Conservation (phyloP, 64 coral and sea anemone species). For the Orbicella faveolata region DNA sequence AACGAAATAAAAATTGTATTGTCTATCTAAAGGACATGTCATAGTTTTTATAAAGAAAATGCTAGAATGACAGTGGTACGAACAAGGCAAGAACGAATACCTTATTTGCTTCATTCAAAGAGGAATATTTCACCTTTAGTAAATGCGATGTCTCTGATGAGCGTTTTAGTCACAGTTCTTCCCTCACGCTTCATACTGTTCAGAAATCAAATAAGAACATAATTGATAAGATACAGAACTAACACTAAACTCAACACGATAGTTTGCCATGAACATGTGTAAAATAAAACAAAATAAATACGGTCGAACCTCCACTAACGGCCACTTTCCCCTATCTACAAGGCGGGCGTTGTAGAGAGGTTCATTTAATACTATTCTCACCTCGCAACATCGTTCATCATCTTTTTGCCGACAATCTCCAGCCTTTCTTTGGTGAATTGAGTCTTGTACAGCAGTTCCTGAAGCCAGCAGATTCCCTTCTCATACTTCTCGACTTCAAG, state of each 20-base stretch:
- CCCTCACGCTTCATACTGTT: constrained; percentile 88
- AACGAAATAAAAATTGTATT: too few species aligned
- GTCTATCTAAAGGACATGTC: too few species aligned
- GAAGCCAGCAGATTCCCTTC: constrained; percentile 75
- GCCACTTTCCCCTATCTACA: too few species aligned
- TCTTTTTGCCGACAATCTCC: constrained; percentile 95
- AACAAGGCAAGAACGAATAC: too few species aligned
- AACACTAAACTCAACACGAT: background rate
- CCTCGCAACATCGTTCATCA: constrained; percentile 98
- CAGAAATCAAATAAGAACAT: background rate
- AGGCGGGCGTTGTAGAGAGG: too few species aligned
- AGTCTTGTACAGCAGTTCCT: constrained; percentile 81
- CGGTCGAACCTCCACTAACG: too few species aligned
- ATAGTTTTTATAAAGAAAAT: too few species aligned
- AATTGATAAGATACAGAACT: background rate
- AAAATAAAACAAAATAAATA: too few species aligned
- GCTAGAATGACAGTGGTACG: too few species aligned
- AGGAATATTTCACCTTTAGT: constrained; percentile 60
- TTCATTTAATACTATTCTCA: background rate
- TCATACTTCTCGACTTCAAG: constrained; percentile 94
- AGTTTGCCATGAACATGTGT: too few species aligned
- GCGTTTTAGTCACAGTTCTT: constrained; percentile 60
- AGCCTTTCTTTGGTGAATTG: constrained; percentile 88
- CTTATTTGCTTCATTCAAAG: too few species aligned
- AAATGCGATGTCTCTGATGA: constrained; percentile 74